Conservation (phyloP, 2,113 vertebrate species). For the Amazona vittata region DNA sequence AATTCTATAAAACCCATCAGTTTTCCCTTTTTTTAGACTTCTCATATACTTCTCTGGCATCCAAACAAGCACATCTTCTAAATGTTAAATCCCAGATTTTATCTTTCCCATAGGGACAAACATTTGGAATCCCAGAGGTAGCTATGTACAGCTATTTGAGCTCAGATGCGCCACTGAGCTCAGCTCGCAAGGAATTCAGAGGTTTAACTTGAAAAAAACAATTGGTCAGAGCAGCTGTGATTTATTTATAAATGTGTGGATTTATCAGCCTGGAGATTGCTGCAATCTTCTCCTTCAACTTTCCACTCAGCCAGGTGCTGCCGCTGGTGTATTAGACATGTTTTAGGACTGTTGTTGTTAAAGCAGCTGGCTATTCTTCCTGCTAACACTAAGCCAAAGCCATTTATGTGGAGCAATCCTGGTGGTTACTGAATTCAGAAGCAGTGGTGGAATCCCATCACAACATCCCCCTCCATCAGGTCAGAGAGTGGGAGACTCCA, state of each 20-base stretch:
- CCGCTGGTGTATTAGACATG: background rate
- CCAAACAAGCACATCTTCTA: background rate
- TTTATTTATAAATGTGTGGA: background rate
- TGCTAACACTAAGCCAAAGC: background rate
- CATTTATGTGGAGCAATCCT: background rate
- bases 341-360: background rate
- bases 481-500: background rate
- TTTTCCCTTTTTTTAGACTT: background rate
- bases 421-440: background rate
- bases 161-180: background rate
- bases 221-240: background rate
- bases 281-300: background rate
- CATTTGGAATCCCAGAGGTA: background rate
- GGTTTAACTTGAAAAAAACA: background rate
- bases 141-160: background rate
- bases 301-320: background rate
- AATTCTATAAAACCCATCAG: background rate
- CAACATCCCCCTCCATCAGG: background rate
- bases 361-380: background rate
- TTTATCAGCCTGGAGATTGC: background rate
- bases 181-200: background rate
- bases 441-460: background rate
- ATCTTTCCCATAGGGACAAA: background rate
- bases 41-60: background rate
- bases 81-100: background rate